Conservation (phyloP, 1,140 invertebrate species). For the Chlorops oryzae region DNA sequence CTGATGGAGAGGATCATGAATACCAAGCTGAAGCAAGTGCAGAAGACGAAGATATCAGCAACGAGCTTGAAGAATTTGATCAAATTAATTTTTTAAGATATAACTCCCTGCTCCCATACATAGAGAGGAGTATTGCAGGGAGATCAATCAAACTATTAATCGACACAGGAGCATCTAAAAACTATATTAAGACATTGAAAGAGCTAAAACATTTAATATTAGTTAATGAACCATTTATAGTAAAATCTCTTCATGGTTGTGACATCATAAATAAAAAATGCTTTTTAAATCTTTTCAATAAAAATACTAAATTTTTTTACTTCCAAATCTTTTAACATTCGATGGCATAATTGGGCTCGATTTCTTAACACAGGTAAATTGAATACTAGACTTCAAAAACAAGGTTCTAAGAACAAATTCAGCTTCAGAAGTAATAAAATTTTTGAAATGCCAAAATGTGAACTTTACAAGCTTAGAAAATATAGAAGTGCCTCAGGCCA, state of each 20-base stretch:
- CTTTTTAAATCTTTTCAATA: background rate
- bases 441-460: background rate
- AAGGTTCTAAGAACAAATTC: background rate
- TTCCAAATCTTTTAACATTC: background rate
- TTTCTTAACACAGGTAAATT: background rate
- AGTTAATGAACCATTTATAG: background rate
- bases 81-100: background rate
- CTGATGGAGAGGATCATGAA: too few relatives aligned
- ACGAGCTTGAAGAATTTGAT: too few relatives aligned
- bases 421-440: background rate
- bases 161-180: background rate
- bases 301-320: background rate
- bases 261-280: background rate
- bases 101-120: background rate
- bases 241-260: background rate
- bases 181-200: background rate
- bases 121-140: background rate
- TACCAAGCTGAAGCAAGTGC: too few relatives aligned
- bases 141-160: background rate
- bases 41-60: too few relatives aligned
- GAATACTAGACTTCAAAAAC: conserved; percentile 1
- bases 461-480: background rate
- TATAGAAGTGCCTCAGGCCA: background rate
- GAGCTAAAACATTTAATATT: background rate
- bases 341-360: conserved; percentile 2